A percentile compares a stretch with the other conserved stretches of the same genome.
Conservation (phyloP, 1,140 invertebrate species). For the Drosophila repleta region DNA sequence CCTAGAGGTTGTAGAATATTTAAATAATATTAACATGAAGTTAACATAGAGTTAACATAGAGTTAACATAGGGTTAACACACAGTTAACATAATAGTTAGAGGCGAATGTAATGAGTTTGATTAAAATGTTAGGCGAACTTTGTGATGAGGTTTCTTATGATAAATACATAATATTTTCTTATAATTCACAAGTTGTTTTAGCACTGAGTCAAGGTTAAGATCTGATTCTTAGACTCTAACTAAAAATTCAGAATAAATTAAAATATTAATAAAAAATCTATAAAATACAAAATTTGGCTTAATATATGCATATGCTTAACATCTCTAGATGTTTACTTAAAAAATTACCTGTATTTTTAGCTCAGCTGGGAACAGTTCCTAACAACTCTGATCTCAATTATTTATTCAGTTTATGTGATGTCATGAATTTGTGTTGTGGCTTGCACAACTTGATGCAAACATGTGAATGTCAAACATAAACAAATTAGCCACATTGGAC, state of each 20-base stretch:
- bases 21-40: background rate
- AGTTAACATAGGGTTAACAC: background rate
- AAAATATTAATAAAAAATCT: too few relatives aligned
- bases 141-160: background rate
- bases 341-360: background rate
- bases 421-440: constrained; percentile 11
- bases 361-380: background rate
- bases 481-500: constrained; percentile 28
- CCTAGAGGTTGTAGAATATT: background rate
- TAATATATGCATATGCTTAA: background rate
- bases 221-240: too few relatives aligned
- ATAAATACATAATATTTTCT: background rate
- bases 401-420: constrained; percentile 16
- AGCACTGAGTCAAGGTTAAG: background rate
- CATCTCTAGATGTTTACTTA: background rate
- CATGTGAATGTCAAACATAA: constrained; percentile 25
- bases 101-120: background rate
- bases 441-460: background rate
- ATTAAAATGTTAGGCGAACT: background rate
- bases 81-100: background rate
- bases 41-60: background rate
- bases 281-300: too few relatives aligned
- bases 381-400: constrained; percentile 12
- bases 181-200: background rate
- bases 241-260: too few relatives aligned